Evolutionary conservation across 2,113 vertebrate species (phyloP).

Genomic region (Ailuropoda melanoleuca): DNA sequence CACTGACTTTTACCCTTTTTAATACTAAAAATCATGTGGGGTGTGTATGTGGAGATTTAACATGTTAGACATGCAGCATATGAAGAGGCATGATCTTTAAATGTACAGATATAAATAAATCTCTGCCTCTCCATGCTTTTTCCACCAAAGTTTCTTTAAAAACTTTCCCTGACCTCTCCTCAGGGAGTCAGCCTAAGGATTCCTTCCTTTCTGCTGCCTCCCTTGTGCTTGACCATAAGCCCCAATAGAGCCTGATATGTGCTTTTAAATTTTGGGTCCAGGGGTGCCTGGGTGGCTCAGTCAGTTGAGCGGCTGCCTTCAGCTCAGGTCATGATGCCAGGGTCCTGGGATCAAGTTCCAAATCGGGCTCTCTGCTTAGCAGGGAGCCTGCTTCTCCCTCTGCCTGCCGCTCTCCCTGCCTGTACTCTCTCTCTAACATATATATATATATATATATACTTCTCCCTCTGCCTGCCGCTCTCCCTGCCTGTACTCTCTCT

Average conservation of each 20-base stretch:
- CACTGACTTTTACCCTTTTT: neutral
- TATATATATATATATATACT: too few relatives aligned
- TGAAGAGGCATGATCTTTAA: neutral
- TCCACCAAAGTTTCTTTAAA: neutral
- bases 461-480: too few relatives aligned
- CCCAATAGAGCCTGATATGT: neutral
- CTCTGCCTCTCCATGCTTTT: neutral
- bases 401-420: too few relatives aligned
- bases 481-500: too few relatives aligned
- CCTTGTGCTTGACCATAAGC: neutral
- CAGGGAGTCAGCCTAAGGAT: neutral
- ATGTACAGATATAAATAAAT: neutral
- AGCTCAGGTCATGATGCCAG: too few relatives aligned
- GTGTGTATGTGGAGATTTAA: neutral
- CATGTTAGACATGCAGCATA: neutral
- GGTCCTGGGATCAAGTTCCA: too few relatives aligned
- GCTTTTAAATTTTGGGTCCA: neutral
- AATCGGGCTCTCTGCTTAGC: too few relatives aligned
- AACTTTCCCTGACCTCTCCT: neutral
- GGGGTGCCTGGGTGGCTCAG: too few relatives aligned
- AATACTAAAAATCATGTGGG: neutral
- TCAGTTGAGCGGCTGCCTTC: too few relatives aligned
- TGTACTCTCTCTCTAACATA: too few relatives aligned
- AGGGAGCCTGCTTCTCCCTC: too few relatives aligned
- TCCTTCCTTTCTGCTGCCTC: neutral